Conservation (phyloP, 1,140 invertebrate species). For the Drosophila gunungcola region DNA sequence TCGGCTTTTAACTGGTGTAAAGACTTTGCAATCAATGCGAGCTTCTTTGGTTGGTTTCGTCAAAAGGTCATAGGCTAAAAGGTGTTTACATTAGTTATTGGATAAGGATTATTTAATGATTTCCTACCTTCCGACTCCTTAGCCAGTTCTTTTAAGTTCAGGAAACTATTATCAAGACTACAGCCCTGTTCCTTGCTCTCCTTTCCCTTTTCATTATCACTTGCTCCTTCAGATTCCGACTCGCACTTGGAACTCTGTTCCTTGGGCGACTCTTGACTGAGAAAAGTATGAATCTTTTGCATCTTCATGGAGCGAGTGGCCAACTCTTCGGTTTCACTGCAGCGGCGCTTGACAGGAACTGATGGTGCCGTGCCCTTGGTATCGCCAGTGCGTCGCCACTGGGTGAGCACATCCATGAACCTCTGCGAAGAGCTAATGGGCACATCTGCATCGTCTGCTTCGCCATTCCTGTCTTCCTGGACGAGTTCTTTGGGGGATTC, state of each 20-base stretch:
- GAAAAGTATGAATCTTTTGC: constrained; percentile 76
- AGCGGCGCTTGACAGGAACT: constrained; percentile 57
- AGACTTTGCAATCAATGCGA: constrained; percentile 58
- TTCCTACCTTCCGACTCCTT: constrained; percentile 54
- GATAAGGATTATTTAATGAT: neutral
- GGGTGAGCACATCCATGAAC: constrained; percentile 72
- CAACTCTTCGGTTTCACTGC: constrained; percentile 57
- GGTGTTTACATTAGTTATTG: neutral
- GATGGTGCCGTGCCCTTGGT: constrained; percentile 55
- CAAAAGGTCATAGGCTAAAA: constrained; percentile 59
- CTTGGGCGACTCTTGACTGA: constrained; percentile 53
- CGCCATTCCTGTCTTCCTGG: neutral
- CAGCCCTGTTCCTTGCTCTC: neutral
- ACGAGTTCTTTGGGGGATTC: neutral
- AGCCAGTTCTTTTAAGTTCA: constrained; percentile 52
- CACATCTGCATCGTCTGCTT: constrained; percentile 21
- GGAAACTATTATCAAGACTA: constrained; percentile 37
- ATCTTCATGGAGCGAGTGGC: constrained; percentile 62
- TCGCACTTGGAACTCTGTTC: constrained; percentile 31
- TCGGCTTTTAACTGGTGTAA: constrained; percentile 44
- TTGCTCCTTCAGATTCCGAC: constrained; percentile 7
- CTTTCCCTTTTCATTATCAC: neutral
- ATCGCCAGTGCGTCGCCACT: constrained; percentile 78
- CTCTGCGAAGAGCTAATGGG: constrained; percentile 60
- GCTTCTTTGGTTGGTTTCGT: constrained; percentile 14